Evolutionary conservation across 2,888 invertebrate species (phyloP), one percentile per base, ranked within the genome.

Genomic region (Pseudococcus jackbeardsleyi): DNA sequence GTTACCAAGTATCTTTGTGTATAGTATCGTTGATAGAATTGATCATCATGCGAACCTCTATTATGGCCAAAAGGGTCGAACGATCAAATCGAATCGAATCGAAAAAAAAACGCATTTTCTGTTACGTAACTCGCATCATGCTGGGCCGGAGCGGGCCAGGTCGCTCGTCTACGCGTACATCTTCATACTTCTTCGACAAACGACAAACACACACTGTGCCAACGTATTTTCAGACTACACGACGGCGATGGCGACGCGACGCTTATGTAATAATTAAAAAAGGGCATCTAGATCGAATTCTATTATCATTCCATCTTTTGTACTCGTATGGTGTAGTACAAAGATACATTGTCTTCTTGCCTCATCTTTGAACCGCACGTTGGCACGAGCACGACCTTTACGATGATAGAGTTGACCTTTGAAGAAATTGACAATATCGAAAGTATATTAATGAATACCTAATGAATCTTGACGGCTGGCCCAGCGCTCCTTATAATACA

Each of bases 391-490:
- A 19, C 64, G 64, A 39, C 77, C 77, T 77, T 12, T 77, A 77
- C n/a, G n/a, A 17, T 3, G 42, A 15, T 39, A n/a, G 77, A 77
- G 77, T 42, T 77, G 77, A 77, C 77, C 77, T 77, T 77, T 77
- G 77, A 26, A 77, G 39, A 77, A 77, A 12, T 50, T 72, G n/a
- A 19, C 42, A 77, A 42, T 15, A 77, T 77, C 77, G 77, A 77
- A 77, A 42, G 77, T 26, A 19, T 77, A 77, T 42, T 77, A 77
- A 33, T 42, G 39, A 77, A 39, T 77, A n/a, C n/a, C n/a, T n/a
- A 77, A 33, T 77, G 39, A 77, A 42, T 77, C 15, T 39, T 42
- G 4, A 77, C 17, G 77, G 77, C n/a, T 6, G 77, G 77, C n/a
- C 9, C 17, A 11, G 68, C 12, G 26, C 12, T 22, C 68, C 68